Conservation (phyloP, 2,113 vertebrate species). For the Ciconia maguari region DNA sequence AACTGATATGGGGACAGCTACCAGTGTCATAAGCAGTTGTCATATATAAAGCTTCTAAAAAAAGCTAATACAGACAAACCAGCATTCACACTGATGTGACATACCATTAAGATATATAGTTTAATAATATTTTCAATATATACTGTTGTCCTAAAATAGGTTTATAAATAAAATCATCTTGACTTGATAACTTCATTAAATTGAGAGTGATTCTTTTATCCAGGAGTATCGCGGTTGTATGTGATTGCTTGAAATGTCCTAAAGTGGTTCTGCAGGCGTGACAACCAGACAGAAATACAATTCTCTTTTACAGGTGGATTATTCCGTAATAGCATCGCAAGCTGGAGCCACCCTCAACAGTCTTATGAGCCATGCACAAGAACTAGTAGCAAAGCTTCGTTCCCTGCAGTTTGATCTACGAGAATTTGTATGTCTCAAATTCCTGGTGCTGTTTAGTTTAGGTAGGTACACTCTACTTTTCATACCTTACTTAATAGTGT, state of each 20-base stretch:
- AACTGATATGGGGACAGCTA: not conserved
- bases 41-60: not conserved
- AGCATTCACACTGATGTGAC: not conserved
- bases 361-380: slow-evolving; percentile 95
- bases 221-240: not conserved
- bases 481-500: not conserved
- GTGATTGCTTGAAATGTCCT: not conserved
- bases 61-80: not conserved
- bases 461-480: slow-evolving; percentile 78
- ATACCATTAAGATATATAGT: not conserved
- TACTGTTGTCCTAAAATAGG: not conserved
- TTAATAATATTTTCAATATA: not conserved
- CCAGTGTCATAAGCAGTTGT: not conserved
- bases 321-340: slow-evolving; percentile 88
- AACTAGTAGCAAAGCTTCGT: slow-evolving; percentile 91
- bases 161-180: not conserved
- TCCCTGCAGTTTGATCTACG: slow-evolving; percentile 94
- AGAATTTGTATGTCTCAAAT: slow-evolving; percentile 99
- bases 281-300: not conserved
- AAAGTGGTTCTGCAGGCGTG: not conserved
- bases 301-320: slow-evolving; percentile 89
- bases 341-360: slow-evolving; percentile 93
- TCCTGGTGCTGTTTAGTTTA: slow-evolving; percentile 97
- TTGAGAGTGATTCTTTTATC: not conserved
- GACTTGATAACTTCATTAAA: not conserved